phyloP scores from a whole-genome alignment of 1,140 invertebrate genomes.

The Lepidotrigona ventralis region DNA sequence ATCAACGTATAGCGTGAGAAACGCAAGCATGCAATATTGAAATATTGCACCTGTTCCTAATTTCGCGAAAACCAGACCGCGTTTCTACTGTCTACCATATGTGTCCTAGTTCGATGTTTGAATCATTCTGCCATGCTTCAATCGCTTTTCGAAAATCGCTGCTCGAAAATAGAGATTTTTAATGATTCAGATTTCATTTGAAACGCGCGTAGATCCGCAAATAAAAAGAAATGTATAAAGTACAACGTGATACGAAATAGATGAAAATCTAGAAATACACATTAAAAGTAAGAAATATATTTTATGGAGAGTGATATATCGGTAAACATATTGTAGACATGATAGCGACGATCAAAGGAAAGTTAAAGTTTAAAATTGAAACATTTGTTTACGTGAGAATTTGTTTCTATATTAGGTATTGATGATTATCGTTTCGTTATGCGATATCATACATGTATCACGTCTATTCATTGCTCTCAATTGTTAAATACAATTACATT shows the following conservation, averaged over 20 bases:
- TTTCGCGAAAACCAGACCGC: slow-evolving; percentile 11
- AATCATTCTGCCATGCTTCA: not conserved
- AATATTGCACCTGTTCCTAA: slow-evolving; percentile 12
- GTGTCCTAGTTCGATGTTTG: not conserved
- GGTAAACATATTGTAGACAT: no score
- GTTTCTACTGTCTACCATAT: not conserved
- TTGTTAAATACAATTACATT: no score
- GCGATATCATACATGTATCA: no score
- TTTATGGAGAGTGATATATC: not conserved
- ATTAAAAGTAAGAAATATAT: not conserved
- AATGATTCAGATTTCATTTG: not conserved
- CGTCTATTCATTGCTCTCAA: no score
- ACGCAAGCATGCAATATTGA: not conserved
- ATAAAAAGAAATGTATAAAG: not conserved
- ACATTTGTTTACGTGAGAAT: no score
- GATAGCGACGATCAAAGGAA: no score
- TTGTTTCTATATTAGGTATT: no score
- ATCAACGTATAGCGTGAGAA: not conserved
- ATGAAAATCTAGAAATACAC: not conserved
- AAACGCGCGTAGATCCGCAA: not conserved
- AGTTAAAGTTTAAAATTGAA: no score
- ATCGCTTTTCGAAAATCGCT: not conserved
- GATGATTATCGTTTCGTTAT: no score
- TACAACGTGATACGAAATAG: not conserved
- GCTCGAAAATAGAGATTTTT: not conserved